phyloP scores from a whole-genome alignment of 2,888 invertebrate species.

The Hyppa rectilinea region DNA sequence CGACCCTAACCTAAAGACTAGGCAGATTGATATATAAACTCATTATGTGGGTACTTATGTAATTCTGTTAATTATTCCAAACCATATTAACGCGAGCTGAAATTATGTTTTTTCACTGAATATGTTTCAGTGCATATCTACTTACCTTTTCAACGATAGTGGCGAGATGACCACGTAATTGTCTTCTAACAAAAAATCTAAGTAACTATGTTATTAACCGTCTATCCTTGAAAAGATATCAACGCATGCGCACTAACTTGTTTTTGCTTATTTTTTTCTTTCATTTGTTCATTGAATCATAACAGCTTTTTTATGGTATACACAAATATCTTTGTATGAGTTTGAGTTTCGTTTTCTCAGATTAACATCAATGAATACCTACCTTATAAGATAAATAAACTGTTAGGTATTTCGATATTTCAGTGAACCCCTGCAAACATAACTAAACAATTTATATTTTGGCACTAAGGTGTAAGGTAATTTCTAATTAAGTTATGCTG shows the following conservation, averaged over 20 bases:
- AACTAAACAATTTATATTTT: neutral
- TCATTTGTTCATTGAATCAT: constrained; percentile 36
- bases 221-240: constrained; percentile 65
- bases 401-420: neutral
- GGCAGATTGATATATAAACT: too few relatives aligned
- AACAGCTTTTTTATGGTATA: constrained; percentile 20
- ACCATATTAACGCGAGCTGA: neutral
- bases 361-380: neutral
- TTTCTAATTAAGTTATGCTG: neutral
- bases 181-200: neutral
- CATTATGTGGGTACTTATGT: neutral
- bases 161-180: neutral
- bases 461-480: neutral
- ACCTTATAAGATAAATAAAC: neutral
- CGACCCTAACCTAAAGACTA: too few relatives aligned
- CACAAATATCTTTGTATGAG: constrained; percentile 10
- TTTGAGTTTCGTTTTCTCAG: constrained; percentile 10
- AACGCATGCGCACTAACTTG: constrained; percentile 68
- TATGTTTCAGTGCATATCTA: neutral
- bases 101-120: neutral
- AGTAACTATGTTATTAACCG: constrained; percentile 20
- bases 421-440: neutral
- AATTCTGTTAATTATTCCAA: neutral
- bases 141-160: neutral
- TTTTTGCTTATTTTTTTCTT: constrained; percentile 50